Evolutionary conservation across 2,888 invertebrate genomes (phyloP).

Genomic region (Gari tellinella): DNA sequence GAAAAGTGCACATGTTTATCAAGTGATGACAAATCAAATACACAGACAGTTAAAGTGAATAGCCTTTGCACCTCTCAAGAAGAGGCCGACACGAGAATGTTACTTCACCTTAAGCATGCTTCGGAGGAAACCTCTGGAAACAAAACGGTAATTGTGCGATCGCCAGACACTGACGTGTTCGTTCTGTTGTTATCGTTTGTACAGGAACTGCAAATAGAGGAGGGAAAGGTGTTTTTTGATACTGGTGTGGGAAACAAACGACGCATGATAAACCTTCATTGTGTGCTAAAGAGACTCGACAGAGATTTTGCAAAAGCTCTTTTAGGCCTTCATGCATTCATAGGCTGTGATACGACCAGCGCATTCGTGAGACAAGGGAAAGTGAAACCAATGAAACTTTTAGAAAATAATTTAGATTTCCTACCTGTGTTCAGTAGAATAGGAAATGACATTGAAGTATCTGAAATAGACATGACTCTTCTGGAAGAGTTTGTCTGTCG

Average conservation of each 20-base stretch:
- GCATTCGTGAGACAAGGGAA: background rate
- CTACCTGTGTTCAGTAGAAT: too few relatives aligned
- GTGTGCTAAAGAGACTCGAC: constrained; percentile 13
- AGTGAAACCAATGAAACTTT: too few relatives aligned
- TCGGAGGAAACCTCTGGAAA: too few relatives aligned
- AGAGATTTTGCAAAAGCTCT: constrained; percentile 21
- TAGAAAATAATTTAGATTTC: too few relatives aligned
- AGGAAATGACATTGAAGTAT: too few relatives aligned
- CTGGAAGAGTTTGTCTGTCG: too few relatives aligned
- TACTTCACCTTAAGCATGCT: constrained; percentile 8
- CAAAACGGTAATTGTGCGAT: too few relatives aligned
- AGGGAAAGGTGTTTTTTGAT: background rate
- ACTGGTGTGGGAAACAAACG: too few relatives aligned
- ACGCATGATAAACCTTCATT: background rate
- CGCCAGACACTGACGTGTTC: constrained; percentile 47
- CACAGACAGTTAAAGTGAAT: background rate
- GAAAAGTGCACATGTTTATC: constrained; percentile 13
- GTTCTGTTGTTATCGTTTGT: constrained; percentile 41
- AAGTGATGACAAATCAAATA: constrained; percentile 4
- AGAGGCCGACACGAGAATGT: constrained; percentile 38
- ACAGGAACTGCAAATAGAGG: constrained; percentile 19
- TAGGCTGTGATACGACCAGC: constrained; percentile 36
- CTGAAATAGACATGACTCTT: too few relatives aligned
- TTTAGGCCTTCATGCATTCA: constrained; percentile 37
- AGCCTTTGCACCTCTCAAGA: constrained; percentile 25